Evolutionary conservation across 1,140 invertebrate genomes (phyloP), one percentile per base, ranked within the genome.

Genomic region (Ceratosolen solmsi): DNA sequence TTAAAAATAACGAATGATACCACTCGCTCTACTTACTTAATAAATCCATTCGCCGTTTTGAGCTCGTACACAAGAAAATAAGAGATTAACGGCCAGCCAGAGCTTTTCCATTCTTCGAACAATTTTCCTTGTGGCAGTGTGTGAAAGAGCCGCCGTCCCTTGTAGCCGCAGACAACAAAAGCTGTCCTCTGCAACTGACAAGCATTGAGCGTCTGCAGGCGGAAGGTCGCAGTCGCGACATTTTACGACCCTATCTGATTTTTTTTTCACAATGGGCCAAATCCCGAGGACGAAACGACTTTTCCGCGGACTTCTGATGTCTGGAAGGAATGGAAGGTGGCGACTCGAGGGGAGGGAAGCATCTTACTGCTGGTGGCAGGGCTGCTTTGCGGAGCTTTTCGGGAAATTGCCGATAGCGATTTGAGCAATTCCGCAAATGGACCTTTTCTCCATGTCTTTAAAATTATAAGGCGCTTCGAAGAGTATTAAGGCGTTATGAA

Each of bases 371-470:
- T 20, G 22, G 36, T 76, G 60, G 25, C 33, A 58, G 70, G 81
- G 54, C 51, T 36, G 9, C 9, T 22, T 15, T 46, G 63, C 22
- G 65, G 78, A 49, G 82, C 83, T 82, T 72, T 83, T 80, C 75
- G 51, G 38, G 71, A 88, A 90, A 90, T 90, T 87, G 84, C 86
- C 87, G 89, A 91, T 90, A 87, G 89, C 89, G 87, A 90, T 88
- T 90, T 89, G 86, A 87, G 88, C 88, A 90, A 91, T 91, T 91
- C 88, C 84, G 85, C 84, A 90, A 91, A 91, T 91, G 90, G 89
- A 91, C 82, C 85, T 76, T 88, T 89, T 88, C 83, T 89, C 86
- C 30, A 56, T 38, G 76, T 63, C 60, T 33, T 33, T 60, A 33
- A 63, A 33, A 20, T 63, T 63, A 15, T 5, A 25, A n/a, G n/a